These are phyloP conservation scores for Cochlearius cochlearius DNA, from an alignment of 2,113 vertebrate genomes.

Conservation along the genomic window DNA sequence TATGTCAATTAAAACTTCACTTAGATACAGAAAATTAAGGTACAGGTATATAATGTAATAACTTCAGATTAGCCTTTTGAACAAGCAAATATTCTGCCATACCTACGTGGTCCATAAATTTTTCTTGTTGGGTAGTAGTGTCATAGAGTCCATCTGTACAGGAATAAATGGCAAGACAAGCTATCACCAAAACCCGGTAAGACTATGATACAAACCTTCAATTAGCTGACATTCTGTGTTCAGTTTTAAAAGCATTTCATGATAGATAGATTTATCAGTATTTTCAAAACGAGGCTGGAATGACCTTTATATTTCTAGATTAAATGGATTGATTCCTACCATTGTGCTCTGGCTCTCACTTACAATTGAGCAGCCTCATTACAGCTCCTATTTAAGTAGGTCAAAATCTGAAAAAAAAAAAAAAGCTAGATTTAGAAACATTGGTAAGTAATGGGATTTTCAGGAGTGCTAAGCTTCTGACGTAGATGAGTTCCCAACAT, in stretches of 20 bases:
- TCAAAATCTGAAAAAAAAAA: not conserved
- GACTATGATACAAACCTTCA: not conserved
- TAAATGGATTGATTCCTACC: not conserved
- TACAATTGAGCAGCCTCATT: not conserved
- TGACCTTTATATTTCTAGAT: not conserved
- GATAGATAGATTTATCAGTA: not conserved
- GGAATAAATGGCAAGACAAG: not conserved
- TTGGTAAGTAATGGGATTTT: not conserved
- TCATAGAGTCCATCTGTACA: not conserved
- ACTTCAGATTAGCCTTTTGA: not conserved
- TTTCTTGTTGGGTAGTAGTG: not conserved
- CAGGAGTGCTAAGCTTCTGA: not conserved
- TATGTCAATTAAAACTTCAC: not conserved
- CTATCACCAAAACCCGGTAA: not conserved
- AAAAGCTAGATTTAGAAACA: not conserved
- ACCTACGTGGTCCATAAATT: not conserved
- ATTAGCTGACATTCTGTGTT: not conserved
- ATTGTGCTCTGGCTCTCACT: not conserved
- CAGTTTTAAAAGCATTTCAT: not conserved
- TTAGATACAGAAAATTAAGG: not conserved
- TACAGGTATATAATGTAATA: not conserved
- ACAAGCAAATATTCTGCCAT: not conserved
- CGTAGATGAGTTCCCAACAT: not conserved
- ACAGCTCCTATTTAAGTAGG: slow-evolving; percentile 13
- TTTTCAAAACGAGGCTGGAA: not conserved